Conservation (phyloP, 2,797 vertebrate species). For the Melanogrammus aeglefinus region DNA sequence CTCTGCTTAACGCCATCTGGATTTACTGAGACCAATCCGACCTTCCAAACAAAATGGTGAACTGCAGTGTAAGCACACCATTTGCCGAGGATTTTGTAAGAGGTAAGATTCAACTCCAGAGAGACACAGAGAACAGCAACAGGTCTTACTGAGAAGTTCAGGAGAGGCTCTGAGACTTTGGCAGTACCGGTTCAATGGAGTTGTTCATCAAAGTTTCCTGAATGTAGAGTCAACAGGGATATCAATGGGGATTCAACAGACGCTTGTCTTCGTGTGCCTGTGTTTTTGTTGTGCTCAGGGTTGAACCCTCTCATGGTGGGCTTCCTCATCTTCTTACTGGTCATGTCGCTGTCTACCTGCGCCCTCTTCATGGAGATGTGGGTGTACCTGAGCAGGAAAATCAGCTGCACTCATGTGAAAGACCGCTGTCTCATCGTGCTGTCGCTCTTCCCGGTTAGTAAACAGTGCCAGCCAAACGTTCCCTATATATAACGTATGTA, state of each 20-base stretch:
- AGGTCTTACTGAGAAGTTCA: not conserved
- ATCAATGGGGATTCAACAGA: too few relatives aligned
- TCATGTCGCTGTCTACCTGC: conserved; percentile 18
- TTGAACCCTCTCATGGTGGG: not conserved
- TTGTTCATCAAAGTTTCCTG: not conserved
- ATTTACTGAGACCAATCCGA: not conserved
- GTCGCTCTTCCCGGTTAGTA: conserved; percentile 22
- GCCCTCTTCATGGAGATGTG: conserved; percentile 28
- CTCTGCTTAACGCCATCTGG: not conserved
- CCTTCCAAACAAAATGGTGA: not conserved
- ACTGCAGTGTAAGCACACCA: not conserved
- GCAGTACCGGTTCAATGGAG: not conserved
- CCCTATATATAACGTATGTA: too few relatives aligned
- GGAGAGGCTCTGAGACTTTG: not conserved
- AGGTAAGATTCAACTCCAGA: conserved; percentile 3
- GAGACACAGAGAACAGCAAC: not conserved
- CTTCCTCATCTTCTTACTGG: not conserved
- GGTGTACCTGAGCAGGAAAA: conserved; percentile 15
- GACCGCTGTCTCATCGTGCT: conserved; percentile 19
- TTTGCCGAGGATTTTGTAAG: conserved; percentile 8
- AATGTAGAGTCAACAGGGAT: not conserved
- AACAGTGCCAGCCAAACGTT: too few relatives aligned
- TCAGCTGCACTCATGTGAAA: conserved; percentile 10
- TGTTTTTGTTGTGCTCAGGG: conserved; percentile 3
- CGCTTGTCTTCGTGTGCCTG: not conserved